These are phyloP conservation scores for Gila orcuttii DNA, from an alignment of 2,113 vertebrate species.

Conservation along the genomic window DNA sequence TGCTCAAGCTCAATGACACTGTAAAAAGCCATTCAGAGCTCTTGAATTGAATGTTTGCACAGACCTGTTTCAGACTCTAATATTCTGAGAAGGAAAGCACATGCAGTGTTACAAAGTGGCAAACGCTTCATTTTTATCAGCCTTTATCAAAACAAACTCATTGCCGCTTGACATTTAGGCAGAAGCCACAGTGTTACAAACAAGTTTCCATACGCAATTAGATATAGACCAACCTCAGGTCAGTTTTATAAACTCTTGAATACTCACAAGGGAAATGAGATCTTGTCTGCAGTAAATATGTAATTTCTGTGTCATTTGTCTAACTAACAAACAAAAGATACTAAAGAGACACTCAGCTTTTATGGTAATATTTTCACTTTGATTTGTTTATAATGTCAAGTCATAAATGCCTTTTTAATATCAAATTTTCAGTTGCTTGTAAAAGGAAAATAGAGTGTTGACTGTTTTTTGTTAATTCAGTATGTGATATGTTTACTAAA, in stretches of 20 bases:
- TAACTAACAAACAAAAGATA: background rate
- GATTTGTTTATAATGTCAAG: no score
- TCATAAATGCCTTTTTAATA: no score
- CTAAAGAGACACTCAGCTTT: background rate
- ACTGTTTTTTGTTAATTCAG: no score
- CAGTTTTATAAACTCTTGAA: conserved; percentile 23
- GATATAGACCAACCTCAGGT: conserved; percentile 30
- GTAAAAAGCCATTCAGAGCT: background rate
- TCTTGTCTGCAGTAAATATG: background rate
- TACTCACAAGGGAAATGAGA: background rate
- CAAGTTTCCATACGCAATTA: conserved; percentile 42
- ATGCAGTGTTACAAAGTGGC: background rate
- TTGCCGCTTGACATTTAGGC: conserved; percentile 56
- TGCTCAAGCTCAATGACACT: background rate
- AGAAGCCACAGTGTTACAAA: conserved; percentile 49
- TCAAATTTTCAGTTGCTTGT: no score
- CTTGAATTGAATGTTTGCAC: background rate
- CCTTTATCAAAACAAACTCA: conserved; percentile 40
- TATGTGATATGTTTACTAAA: conserved; percentile 32
- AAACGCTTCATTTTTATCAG: conserved; percentile 32
- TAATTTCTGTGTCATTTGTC: background rate
- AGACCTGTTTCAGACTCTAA: background rate
- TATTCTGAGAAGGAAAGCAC: background rate
- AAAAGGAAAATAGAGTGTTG: no score
- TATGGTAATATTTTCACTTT: background rate